Base-by-base conservation (phyloP, 2,797 vertebrate species). In the Otus scops region DNA sequence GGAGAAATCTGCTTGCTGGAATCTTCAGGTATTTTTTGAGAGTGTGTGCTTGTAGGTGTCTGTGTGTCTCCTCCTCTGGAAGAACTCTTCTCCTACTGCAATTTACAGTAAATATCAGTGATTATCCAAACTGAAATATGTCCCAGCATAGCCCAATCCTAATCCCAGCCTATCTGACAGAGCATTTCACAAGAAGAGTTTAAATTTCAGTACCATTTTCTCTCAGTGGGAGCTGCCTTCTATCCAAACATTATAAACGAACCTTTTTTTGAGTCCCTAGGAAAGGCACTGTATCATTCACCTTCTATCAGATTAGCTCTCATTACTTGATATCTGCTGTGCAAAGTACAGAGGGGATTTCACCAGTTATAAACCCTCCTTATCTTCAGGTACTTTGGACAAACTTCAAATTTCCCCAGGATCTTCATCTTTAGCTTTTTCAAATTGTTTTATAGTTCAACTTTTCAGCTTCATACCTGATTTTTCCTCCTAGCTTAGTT, bases 321-420 rank as follows among this genome's bases (percentile, higher is more conserved):
- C 3, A 0, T 85, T 95, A 69, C 63, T 38, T 67, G 63, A 5
- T 92, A 92, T 90, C 74, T 94, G 65, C 77, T 16, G 45, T 79
- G 65, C 27, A 75, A 94, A 79, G 30, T 90, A 93, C 41, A 63
- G 47, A 61, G 24, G 77, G 88, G 77, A 96, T 95, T 95, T 97
- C 47, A 82, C 43, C 50, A 82, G 73, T 77, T 95, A 92, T 75
- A 93, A 93, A 92, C 65, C 78, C 68, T 50, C 34, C 53, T 95
- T 96, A 88, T 94, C 83, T 97, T 88, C 69, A 86, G 34, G 79
- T 95, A 16, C 41, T 84, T 86, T 90, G 85, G 80, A 86, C 54
- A 89, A 74, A 92, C 11, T 80, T 88, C 60, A 88, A 69, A 85
- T 91, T 94, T 92, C 86, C 91, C 82, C 34, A 90, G 85, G 85